These are phyloP conservation scores for Rhabdornis inornatus DNA, from an alignment of 2,113 vertebrate genomes.

Conservation along the genomic window DNA sequence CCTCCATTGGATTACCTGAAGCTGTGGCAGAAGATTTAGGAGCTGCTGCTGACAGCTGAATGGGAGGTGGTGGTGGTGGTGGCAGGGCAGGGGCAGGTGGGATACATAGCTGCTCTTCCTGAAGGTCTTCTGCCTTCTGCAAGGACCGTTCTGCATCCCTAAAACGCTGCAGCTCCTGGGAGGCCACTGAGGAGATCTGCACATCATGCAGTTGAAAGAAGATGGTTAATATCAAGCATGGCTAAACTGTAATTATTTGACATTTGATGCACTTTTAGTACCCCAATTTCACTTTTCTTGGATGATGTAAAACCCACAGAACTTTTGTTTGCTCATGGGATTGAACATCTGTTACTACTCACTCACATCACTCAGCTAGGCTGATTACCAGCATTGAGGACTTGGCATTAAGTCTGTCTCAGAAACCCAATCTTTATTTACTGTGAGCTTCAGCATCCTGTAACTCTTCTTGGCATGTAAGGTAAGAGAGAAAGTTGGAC, in stretches of 20 bases:
- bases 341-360: constrained; percentile 45
- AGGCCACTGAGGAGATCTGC: constrained; percentile 83
- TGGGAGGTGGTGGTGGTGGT: background rate
- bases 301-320: background rate
- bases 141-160: constrained; percentile 23
- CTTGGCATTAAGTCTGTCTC: constrained; percentile 19
- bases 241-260: background rate
- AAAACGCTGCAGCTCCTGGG: constrained; percentile 76
- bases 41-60: constrained; percentile 8
- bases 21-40: background rate
- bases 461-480: background rate
- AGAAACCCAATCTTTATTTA: constrained; percentile 43
- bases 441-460: background rate
- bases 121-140: background rate
- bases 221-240: background rate
- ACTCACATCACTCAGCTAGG: constrained; percentile 34
- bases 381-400: background rate
- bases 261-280: background rate
- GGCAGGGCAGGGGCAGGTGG: constrained; percentile 6
- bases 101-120: background rate
- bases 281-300: background rate
- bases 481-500: background rate
- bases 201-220: background rate
- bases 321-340: background rate
- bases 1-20: constrained; percentile 50